Percentiles rank a stretch among this genome's conserved stretches.
Conservation (phyloP, 2,113 vertebrate species). For the Entomyzon cyanotis region DNA sequence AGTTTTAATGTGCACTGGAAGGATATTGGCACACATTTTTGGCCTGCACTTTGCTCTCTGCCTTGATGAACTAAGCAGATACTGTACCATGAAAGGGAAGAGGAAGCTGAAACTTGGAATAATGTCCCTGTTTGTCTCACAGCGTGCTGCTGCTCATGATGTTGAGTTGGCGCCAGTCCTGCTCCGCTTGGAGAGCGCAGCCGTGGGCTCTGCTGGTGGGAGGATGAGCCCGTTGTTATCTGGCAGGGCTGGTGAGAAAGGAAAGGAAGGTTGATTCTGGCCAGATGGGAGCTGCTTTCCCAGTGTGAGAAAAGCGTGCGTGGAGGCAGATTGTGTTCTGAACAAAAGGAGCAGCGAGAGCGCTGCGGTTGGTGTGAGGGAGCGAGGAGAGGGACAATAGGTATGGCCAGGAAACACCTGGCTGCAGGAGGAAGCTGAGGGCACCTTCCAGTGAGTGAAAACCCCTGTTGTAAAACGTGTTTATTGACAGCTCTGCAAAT, state of each 20-base stretch:
- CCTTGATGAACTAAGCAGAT: constrained; percentile 68
- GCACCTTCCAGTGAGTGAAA: neutral
- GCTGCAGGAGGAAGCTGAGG: constrained; percentile 64
- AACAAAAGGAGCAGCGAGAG: constrained; percentile 61
- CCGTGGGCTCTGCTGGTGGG: constrained; percentile 44
- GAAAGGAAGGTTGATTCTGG: constrained; percentile 79
- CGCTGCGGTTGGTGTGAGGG: constrained; percentile 33
- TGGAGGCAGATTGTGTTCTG: constrained; percentile 70
- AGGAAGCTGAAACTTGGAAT: constrained; percentile 30
- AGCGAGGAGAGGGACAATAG: constrained; percentile 35
- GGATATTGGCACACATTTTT: constrained; percentile 58
- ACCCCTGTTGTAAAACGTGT: neutral
- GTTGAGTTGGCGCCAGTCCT: constrained; percentile 23
- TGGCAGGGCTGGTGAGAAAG: constrained; percentile 81
- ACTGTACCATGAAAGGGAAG: constrained; percentile 50
- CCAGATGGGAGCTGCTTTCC: constrained; percentile 69
- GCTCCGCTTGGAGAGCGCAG: neutral
- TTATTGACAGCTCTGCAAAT: constrained; percentile 23
- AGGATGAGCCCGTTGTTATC: constrained; percentile 62
- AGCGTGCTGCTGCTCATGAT: constrained; percentile 51
- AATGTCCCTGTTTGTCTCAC: constrained; percentile 54
- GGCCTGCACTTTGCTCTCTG: constrained; percentile 19
- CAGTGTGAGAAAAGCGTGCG: constrained; percentile 65
- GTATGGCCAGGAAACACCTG: constrained; percentile 81
- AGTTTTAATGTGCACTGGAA: constrained; percentile 39